A percentile compares a stretch with the other conserved stretches of the same genome.
These are phyloP conservation scores for Volucella bombylans DNA, from an alignment of 2,888 invertebrate species.

Conservation along the genomic window DNA sequence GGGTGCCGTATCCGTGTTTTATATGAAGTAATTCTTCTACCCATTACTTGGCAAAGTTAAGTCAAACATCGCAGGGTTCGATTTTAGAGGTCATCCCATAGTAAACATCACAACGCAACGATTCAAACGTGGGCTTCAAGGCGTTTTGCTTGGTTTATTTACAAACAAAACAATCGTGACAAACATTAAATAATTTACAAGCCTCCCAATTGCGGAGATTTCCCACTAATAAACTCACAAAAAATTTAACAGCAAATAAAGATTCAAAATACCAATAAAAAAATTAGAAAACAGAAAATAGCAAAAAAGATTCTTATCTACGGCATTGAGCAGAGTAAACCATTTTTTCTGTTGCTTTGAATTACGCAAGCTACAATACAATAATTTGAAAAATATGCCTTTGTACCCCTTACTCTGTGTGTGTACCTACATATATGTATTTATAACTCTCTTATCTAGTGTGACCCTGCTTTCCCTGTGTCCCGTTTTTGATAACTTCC, in stretches of 20 bases:
- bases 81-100: background rate
- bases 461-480: background rate
- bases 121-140: background rate
- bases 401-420: background rate
- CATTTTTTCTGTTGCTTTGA: constrained; percentile 33
- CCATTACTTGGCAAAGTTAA: too few relatives aligned
- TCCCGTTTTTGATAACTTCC: constrained; percentile 5
- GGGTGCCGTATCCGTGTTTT: too few relatives aligned
- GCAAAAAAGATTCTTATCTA: constrained; percentile 38
- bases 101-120: background rate
- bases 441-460: constrained; percentile 35
- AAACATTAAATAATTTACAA: constrained; percentile 31
- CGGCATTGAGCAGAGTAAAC: constrained; percentile 35
- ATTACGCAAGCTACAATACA: constrained; percentile 25
- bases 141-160: background rate
- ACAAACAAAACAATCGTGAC: constrained; percentile 5
- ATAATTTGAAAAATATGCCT: constrained; percentile 14
- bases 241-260: constrained; percentile 30
- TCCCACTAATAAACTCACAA: constrained; percentile 8
- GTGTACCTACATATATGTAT: too few relatives aligned
- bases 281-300: too few relatives aligned
- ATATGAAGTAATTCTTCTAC: too few relatives aligned
- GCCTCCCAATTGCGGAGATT: constrained; percentile 1
- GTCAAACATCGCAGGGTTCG: too few relatives aligned
- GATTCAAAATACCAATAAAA: constrained; percentile 13